These are phyloP conservation scores for Atta texana DNA, from an alignment of 1,140 invertebrate species.

Conservation along the genomic window DNA sequence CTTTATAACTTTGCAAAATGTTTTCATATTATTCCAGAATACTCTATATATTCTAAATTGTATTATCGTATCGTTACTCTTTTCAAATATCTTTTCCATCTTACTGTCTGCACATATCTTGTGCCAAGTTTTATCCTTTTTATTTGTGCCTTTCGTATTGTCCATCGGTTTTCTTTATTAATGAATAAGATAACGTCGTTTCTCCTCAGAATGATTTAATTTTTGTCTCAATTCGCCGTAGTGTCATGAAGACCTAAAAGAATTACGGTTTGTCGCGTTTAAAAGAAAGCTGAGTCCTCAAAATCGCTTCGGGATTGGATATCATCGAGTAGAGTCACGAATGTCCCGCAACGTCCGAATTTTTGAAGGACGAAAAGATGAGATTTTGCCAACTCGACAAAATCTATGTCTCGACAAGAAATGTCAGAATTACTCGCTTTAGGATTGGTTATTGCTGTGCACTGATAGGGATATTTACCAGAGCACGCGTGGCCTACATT, in stretches of 20 bases:
- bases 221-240: constrained; percentile 13
- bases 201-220: constrained; percentile 46
- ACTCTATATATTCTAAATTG: neutral
- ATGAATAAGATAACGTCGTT: constrained; percentile 23
- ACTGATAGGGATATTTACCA: constrained; percentile 41
- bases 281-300: constrained; percentile 72
- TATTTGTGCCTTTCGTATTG: neutral
- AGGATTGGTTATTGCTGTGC: constrained; percentile 11
- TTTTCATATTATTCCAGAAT: constrained; percentile 1
- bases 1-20: constrained; percentile 7
- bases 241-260: constrained; percentile 16
- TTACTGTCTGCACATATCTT: neutral
- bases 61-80: neutral
- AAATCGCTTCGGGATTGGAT: constrained; percentile 61
- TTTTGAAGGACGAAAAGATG: constrained; percentile 75
- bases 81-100: neutral
- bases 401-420: constrained; percentile 60
- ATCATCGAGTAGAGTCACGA: constrained; percentile 77
- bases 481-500: neutral
- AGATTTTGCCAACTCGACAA: constrained; percentile 70
- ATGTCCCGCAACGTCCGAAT: constrained; percentile 66
- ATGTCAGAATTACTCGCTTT: constrained; percentile 44
- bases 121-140: neutral
- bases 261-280: constrained; percentile 58
- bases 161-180: constrained; percentile 9